Conservation (phyloP, 2,888 invertebrate genomes). For the Cryptosula pallasiana region DNA sequence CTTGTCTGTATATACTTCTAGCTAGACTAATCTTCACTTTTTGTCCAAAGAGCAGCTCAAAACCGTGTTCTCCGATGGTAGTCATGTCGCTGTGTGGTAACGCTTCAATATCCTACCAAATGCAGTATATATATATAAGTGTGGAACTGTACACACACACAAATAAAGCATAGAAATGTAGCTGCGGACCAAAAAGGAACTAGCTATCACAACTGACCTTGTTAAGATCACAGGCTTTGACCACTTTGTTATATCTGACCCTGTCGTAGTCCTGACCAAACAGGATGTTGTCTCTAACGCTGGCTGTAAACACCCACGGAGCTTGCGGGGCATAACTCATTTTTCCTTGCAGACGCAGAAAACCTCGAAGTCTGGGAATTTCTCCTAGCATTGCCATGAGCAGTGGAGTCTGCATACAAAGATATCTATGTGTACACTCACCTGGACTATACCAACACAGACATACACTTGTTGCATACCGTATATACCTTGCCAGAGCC, state of each 20-base stretch:
- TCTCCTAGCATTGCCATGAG: constrained; percentile 35
- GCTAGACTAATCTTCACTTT: constrained; percentile 36
- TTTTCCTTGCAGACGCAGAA: constrained; percentile 32
- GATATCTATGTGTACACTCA: too few species aligned
- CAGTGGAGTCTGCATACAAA: constrained; percentile 36
- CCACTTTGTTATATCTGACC: constrained; percentile 32
- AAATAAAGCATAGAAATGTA: too few species aligned
- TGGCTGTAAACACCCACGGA: constrained; percentile 36
- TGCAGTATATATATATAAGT: too few species aligned
- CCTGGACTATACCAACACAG: too few species aligned
- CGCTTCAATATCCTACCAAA: constrained; percentile 33
- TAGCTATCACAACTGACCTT: constrained; percentile 33
- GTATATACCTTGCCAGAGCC: constrained; percentile 27
- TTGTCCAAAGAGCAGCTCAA: constrained; percentile 31
- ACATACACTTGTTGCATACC: neutral
- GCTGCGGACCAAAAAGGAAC: too few species aligned
- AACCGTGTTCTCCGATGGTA: constrained; percentile 34
- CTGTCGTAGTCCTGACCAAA: constrained; percentile 35
- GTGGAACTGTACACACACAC: too few species aligned
- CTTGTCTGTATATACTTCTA: constrained; percentile 36
- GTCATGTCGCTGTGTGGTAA: constrained; percentile 35
- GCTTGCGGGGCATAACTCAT: constrained; percentile 32
- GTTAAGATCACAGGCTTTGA: constrained; percentile 34
- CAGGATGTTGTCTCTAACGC: constrained; percentile 36
- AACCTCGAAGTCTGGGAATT: constrained; percentile 34